These are phyloP conservation scores for Dusona sp. DNA, from an alignment of 2,888 invertebrate species.

Conservation along the genomic window DNA sequence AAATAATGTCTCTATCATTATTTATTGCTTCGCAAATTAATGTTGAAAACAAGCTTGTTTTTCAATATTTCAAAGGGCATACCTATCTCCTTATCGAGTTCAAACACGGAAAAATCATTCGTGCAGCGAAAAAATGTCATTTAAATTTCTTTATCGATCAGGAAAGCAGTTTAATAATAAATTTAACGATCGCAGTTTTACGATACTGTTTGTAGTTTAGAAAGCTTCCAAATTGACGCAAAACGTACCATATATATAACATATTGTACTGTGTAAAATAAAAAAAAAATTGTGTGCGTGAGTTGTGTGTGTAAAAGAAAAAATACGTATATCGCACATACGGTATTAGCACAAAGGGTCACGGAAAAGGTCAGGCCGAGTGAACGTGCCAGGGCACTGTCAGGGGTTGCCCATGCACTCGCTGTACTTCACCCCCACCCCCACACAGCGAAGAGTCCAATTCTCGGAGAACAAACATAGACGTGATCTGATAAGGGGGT, in stretches of 20 bases:
- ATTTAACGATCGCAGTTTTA: not conserved
- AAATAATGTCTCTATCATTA: no score
- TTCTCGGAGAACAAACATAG: conserved; percentile 19
- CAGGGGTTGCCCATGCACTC: conserved; percentile 29
- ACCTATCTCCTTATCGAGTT: no score
- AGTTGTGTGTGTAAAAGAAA: no score
- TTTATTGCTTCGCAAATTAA: no score
- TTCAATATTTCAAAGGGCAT: no score
- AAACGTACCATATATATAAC: not conserved
- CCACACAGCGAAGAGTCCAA: conserved; percentile 23
- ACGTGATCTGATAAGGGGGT: conserved; percentile 50
- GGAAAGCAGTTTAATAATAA: not conserved
- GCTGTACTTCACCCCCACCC: not conserved
- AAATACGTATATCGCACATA: conserved; percentile 1
- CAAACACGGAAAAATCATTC: not conserved
- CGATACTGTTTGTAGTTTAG: not conserved
- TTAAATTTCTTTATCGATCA: not conserved
- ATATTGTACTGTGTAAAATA: not conserved
- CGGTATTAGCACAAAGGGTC: conserved; percentile 40
- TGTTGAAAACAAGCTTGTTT: no score
- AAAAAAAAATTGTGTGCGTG: no score
- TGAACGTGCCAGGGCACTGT: conserved; percentile 45
- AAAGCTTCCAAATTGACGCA: not conserved
- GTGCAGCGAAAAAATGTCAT: not conserved
- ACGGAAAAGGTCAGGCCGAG: conserved; percentile 65